Evolutionary conservation across 2,797 vertebrate species (phyloP).

Genomic region (Thalassophryne amazonica): DNA sequence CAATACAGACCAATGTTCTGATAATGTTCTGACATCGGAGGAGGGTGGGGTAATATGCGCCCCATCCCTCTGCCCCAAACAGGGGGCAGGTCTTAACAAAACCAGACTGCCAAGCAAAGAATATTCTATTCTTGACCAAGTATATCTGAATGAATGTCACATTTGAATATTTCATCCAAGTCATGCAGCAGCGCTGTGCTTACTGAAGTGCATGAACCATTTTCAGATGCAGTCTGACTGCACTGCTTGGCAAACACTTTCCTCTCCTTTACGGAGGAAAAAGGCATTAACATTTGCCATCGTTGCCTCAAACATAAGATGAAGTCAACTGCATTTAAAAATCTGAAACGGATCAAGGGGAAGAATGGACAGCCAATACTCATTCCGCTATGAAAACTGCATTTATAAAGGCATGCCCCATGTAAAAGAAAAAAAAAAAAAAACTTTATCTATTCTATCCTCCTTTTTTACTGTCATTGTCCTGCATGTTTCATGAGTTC

Average conservation of each 20-base stretch:
- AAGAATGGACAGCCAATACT: not conserved
- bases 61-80: constrained; percentile 48
- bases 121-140: constrained; percentile 49
- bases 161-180: constrained; percentile 62
- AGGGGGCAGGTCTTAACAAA: no score
- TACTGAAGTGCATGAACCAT: constrained; percentile 19
- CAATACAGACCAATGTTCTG: constrained; percentile 89
- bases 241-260: constrained; percentile 21
- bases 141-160: constrained; percentile 64
- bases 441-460: no score
- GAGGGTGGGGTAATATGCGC: constrained; percentile 82
- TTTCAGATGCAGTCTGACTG: constrained; percentile 25
- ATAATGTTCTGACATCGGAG: constrained; percentile 93
- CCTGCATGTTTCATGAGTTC: no score
- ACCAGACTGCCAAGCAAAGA: not conserved
- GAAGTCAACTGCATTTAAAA: not conserved
- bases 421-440: no score
- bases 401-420: not conserved
- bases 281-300: not conserved
- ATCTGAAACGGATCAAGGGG: not conserved
- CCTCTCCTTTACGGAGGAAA: not conserved
- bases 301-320: constrained; percentile 4
- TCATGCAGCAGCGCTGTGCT: constrained; percentile 7
- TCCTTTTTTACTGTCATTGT: no score
- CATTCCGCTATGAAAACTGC: not conserved